A percentile compares a stretch with the other conserved stretches of the same genome.
Conservation (phyloP, 2,888 invertebrate species). For the Drosophila cognata region DNA sequence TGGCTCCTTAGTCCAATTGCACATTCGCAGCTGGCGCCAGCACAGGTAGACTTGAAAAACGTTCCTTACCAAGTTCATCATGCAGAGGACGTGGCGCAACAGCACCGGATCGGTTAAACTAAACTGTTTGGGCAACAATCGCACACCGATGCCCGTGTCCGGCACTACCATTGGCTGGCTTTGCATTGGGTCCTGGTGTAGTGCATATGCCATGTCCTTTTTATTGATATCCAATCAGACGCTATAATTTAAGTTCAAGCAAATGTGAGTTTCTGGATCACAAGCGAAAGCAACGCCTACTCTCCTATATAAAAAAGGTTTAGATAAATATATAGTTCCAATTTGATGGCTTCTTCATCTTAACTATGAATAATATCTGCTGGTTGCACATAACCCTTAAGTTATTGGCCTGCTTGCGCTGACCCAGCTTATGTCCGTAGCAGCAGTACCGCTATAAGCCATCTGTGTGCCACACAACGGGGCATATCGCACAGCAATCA, state of each 20-base stretch:
- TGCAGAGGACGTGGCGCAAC: constrained; percentile 54
- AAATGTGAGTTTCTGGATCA: not conserved
- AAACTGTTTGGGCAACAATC: constrained; percentile 15
- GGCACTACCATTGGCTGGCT: constrained; percentile 25
- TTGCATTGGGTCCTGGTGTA: constrained; percentile 58
- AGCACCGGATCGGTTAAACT: constrained; percentile 46
- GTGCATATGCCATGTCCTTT: constrained; percentile 14
- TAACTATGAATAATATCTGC: not conserved
- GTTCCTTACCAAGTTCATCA: constrained; percentile 36
- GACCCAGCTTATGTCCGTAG: constrained; percentile 13
- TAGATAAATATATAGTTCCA: not conserved
- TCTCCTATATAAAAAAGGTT: not conserved
- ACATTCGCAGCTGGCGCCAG: constrained; percentile 46
- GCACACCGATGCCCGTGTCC: constrained; percentile 7
- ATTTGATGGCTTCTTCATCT: not conserved
- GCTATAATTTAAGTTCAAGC: not conserved
- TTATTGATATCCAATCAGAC: not conserved
- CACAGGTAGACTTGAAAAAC: constrained; percentile 46
- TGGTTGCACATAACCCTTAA: not conserved
- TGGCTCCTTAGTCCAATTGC: not conserved
- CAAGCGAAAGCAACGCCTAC: not conserved
- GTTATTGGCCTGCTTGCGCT: not conserved
- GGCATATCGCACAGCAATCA: constrained; percentile 10
- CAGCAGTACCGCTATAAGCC: constrained; percentile 34
- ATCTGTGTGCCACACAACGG: constrained; percentile 28